Percentiles rank a stretch among this genome's conserved stretches.
Evolutionary conservation across 2,888 invertebrate genomes (phyloP).

Genomic region (Pachliopta kotzebuea): DNA sequence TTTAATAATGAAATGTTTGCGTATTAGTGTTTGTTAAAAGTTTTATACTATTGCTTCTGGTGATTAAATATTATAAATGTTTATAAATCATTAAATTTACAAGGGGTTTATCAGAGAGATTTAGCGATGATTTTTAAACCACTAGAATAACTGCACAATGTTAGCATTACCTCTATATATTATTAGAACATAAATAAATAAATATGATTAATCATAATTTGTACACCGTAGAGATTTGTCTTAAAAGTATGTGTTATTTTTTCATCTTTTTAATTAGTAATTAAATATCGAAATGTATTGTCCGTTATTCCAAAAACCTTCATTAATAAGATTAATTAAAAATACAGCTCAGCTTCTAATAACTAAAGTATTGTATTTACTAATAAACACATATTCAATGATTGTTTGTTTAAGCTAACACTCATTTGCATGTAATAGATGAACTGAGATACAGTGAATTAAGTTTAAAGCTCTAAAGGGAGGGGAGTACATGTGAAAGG

Average conservation of each 20-base stretch:
- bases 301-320: not conserved
- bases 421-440: conserved; percentile 31
- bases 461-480: conserved; percentile 44
- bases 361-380: not conserved
- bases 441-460: conserved; percentile 43
- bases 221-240: no score
- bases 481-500: conserved; percentile 53
- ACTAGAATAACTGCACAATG: not conserved
- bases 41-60: not conserved
- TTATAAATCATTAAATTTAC: not conserved
- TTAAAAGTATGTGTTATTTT: no score
- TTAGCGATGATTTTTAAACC: not conserved
- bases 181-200: no score
- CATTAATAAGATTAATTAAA: not conserved
- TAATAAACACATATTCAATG: not conserved
- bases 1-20: no score
- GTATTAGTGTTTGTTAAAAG: no score
- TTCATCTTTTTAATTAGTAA: no score
- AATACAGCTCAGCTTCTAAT: not conserved
- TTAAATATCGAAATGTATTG: no score
- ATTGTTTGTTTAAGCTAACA: conserved; percentile 8
- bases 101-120: not conserved
- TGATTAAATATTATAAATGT: not conserved
- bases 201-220: no score
- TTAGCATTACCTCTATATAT: no score